These are phyloP conservation scores for Noctilio leporinus DNA, from an alignment of 2,113 vertebrate genomes.

Conservation along the genomic window DNA sequence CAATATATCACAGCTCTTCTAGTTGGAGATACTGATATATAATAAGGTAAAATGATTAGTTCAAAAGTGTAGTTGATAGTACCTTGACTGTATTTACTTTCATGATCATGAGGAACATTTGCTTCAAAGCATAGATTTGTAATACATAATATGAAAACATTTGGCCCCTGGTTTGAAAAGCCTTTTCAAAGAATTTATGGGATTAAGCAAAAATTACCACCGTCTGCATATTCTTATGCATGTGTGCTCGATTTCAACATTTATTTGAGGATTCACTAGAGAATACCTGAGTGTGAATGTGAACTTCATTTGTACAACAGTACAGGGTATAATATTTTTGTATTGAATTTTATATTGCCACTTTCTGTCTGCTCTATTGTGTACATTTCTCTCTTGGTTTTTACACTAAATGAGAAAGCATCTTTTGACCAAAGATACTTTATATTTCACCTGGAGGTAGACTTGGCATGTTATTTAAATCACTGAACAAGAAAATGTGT, in stretches of 20 bases:
- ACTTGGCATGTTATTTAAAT: not conserved
- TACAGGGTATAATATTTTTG: not conserved
- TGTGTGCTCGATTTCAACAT: constrained; percentile 7
- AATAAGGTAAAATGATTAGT: not conserved
- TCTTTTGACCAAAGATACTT: constrained; percentile 10
- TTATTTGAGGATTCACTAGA: not conserved
- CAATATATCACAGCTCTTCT: not conserved
- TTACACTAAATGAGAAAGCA: constrained; percentile 14
- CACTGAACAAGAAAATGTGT: not conserved
- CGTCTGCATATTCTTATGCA: not conserved
- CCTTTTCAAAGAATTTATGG: constrained; percentile 30
- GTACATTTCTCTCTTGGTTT: constrained; percentile 23
- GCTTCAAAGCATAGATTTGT: not conserved
- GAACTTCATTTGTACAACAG: not conserved
- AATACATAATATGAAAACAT: not conserved
- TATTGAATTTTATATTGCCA: constrained; percentile 22
- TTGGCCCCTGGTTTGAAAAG: constrained; percentile 5
- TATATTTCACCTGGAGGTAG: not conserved
- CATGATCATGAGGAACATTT: not conserved
- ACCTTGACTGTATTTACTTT: constrained; percentile 13
- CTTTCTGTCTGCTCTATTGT: not conserved
- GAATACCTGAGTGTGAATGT: constrained; percentile 21
- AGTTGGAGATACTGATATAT: not conserved
- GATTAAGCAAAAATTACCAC: not conserved
- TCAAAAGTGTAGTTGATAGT: not conserved